These are phyloP conservation scores for Chymomyza amoena DNA, from an alignment of 2,888 invertebrate species.

Conservation along the genomic window DNA sequence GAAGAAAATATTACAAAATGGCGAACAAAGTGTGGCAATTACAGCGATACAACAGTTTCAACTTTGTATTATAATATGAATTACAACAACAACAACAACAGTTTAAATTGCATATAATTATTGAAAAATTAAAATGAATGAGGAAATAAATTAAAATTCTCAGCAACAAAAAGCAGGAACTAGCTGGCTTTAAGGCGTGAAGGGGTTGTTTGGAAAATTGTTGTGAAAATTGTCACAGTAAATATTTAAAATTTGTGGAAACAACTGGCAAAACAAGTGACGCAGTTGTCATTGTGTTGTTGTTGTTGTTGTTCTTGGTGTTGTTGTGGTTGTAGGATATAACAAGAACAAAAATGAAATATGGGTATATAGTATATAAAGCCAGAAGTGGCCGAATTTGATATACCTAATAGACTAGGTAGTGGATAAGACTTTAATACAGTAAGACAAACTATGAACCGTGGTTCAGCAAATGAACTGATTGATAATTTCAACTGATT, in stretches of 20 bases:
- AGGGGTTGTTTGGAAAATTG: too few species aligned
- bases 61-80: background rate
- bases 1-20: background rate
- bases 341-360: background rate
- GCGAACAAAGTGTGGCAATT: background rate
- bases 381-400: too few species aligned
- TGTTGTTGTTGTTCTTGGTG: too few species aligned
- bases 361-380: background rate
- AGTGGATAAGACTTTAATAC: too few species aligned
- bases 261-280: constrained; percentile 32
- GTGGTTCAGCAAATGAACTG: too few species aligned
- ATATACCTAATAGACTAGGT: too few species aligned
- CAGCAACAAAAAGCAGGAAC: background rate
- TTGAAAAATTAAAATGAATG: constrained; percentile 9
- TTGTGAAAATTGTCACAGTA: background rate
- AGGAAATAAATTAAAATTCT: constrained; percentile 5
- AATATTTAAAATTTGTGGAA: constrained; percentile 5
- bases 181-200: background rate
- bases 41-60: background rate
- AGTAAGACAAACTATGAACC: too few species aligned
- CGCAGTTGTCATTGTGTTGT: constrained; percentile 11
- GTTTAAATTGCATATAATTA: constrained; percentile 1
- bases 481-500: too few species aligned
- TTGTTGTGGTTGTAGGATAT: background rate
- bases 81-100: background rate